Conservation (phyloP, 1,140 invertebrate genomes). For the Calycopis cecrops region DNA sequence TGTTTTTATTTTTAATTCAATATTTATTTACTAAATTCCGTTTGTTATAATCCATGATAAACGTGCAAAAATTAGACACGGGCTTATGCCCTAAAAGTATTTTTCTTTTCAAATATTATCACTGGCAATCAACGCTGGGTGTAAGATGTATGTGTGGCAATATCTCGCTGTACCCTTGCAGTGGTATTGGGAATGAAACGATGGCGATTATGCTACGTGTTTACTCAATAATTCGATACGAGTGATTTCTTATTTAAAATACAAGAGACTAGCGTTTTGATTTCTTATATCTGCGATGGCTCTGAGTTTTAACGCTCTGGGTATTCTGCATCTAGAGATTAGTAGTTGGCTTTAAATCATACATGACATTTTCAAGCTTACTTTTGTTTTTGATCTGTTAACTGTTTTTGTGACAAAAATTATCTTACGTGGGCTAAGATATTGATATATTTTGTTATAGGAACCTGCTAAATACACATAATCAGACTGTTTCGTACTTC, state of each 20-base stretch:
- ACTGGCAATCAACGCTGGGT: slow-evolving; percentile 34
- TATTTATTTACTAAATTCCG: neutral
- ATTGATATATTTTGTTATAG: no score
- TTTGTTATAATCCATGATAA: slow-evolving; percentile 13
- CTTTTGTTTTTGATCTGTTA: no score
- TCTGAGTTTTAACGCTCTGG: no score
- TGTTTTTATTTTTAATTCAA: no score
- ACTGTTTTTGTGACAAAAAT: no score
- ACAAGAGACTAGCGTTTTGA: slow-evolving; percentile 29
- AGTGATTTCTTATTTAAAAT: slow-evolving; percentile 26
- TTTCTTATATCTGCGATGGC: no score
- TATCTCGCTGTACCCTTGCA: slow-evolving; percentile 48
- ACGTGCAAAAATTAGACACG: slow-evolving; percentile 6
- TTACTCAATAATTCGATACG: slow-evolving; percentile 73
- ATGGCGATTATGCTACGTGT: slow-evolving; percentile 64
- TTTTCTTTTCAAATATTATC: slow-evolving; percentile 26
- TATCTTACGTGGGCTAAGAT: no score
- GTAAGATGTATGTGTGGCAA: slow-evolving; percentile 33
- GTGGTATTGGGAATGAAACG: slow-evolving; percentile 52
- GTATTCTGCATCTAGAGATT: no score
- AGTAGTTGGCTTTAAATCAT: no score
- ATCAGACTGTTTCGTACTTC: no score
- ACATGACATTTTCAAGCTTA: no score
- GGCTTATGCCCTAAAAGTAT: slow-evolving; percentile 10
- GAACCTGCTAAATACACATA: no score